Base-by-base conservation (phyloP, 2,113 vertebrate species). In the Chiloscyllium plagiosum region DNA sequence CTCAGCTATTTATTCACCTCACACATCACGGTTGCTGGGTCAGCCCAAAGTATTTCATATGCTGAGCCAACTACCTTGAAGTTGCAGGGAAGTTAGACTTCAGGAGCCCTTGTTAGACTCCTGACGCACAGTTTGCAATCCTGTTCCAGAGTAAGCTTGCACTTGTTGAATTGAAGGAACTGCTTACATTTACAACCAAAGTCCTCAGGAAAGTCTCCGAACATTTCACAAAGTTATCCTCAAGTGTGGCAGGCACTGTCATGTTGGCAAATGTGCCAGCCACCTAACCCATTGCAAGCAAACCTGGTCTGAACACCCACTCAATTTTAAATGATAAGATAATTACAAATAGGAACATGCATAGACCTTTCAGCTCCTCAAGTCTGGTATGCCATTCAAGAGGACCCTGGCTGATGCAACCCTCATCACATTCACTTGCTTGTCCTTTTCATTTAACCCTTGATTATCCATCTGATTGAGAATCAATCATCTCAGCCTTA, bases 1-100 rank as follows among this genome's bases (percentile, higher is more conserved):
- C 87, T n/a, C 56, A 4, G 29, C 56, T 65, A 92, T 92, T 92
- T 92, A 92, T 92, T 92, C 87, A n/a, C 56, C 56, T 65, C 87
- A 92, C 87, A 92, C 17, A 2, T n/a, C 56, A 7, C 33, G 15
- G 87, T 65, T 65, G 29, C 15, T 33, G 52, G 47, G 47, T 89
- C 50, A 19, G 10, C 4, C 80, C 17, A 42, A 19, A n/a, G 42
- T 42, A 42, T 42, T 42, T 42, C 80, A 20, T 6, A 20, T 20
- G 80, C 80, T 47, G 80, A 83, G 42, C 37, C 80, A 7, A 83
- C n/a, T 5, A 5, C n/a, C 17, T 0, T 42, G 78, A 42, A 83
- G 37, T 47, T 42, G 19, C 80, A 83, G 80, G 80, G 17, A 83
- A 83, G 80, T 83, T 47, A 83, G 80, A 83, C 80, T 1, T 83